Evolutionary conservation across 2,113 vertebrate species (phyloP).

Genomic region (Micronycteris hirsuta): DNA sequence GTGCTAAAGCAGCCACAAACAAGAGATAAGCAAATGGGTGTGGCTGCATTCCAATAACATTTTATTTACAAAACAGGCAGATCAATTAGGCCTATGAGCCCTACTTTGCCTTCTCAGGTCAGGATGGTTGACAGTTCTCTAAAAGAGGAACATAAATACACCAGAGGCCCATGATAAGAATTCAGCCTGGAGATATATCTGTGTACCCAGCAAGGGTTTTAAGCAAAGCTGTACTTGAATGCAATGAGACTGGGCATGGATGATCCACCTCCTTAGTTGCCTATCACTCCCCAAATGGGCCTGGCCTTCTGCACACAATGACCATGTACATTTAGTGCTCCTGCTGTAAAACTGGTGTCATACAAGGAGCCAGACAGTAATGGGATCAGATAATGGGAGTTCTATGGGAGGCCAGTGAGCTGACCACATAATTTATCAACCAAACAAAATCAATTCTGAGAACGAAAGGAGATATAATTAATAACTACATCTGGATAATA

Average conservation of each 20-base stretch:
- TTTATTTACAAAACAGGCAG: not conserved
- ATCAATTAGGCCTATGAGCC: not conserved
- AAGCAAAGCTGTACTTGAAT: not conserved
- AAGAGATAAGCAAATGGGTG: not conserved
- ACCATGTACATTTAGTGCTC: not conserved
- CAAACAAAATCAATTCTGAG: conserved; percentile 22
- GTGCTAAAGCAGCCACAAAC: not conserved
- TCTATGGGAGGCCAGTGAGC: not conserved
- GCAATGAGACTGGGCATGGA: not conserved
- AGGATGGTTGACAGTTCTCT: not conserved
- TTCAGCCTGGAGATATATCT: not conserved
- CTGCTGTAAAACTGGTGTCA: not conserved
- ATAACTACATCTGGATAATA: not conserved
- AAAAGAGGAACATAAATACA: not conserved
- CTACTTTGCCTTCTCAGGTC: not conserved
- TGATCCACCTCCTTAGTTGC: not conserved
- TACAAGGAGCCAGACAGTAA: not conserved
- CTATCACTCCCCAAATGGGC: not conserved
- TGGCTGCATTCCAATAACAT: not conserved
- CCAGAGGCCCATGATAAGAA: not conserved
- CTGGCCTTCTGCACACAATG: fast-evolving
- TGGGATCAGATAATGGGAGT: not conserved
- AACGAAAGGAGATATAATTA: not conserved
- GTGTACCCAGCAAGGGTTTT: not conserved
- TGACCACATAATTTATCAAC: not conserved